Evolutionary conservation across 2,113 vertebrate species (phyloP).

Genomic region (Zosterops japonicus): DNA sequence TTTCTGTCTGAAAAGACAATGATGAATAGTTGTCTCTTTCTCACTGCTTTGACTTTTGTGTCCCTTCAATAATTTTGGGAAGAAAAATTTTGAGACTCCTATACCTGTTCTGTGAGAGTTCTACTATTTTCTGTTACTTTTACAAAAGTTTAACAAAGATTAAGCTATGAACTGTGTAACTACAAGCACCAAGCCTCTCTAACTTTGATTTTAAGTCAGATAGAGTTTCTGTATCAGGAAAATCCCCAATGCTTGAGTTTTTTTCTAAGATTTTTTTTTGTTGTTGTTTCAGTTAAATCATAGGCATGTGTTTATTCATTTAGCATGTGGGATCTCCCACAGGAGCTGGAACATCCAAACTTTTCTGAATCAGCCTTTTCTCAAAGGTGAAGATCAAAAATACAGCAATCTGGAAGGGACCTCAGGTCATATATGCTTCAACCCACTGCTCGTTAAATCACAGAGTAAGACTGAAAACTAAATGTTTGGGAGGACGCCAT

Average conservation of each 20-base stretch:
- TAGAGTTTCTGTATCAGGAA: not conserved
- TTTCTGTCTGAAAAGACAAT: not conserved
- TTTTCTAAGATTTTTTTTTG: not conserved
- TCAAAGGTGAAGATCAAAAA: not conserved
- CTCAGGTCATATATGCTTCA: not conserved
- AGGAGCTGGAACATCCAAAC: not conserved
- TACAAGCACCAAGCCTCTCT: not conserved
- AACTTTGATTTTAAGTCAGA: not conserved
- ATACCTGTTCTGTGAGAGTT: not conserved
- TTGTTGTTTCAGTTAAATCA: not conserved
- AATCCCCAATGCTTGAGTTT: not conserved
- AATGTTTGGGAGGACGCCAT: not conserved
- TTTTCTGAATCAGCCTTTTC: not conserved
- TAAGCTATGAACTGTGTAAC: not conserved
- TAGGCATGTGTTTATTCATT: not conserved
- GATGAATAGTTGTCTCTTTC: not conserved
- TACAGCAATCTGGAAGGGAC: not conserved
- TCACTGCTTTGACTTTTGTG: not conserved
- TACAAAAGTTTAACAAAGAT: not conserved
- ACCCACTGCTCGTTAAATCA: not conserved
- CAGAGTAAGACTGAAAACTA: not conserved
- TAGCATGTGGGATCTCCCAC: not conserved
- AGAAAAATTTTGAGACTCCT: not conserved
- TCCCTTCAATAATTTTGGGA: not conserved
- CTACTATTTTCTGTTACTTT: not conserved